Evolutionary conservation across 2,797 vertebrate species (phyloP), one percentile per base, ranked within the genome.

Genomic region (Rousettus madagascariensis): DNA sequence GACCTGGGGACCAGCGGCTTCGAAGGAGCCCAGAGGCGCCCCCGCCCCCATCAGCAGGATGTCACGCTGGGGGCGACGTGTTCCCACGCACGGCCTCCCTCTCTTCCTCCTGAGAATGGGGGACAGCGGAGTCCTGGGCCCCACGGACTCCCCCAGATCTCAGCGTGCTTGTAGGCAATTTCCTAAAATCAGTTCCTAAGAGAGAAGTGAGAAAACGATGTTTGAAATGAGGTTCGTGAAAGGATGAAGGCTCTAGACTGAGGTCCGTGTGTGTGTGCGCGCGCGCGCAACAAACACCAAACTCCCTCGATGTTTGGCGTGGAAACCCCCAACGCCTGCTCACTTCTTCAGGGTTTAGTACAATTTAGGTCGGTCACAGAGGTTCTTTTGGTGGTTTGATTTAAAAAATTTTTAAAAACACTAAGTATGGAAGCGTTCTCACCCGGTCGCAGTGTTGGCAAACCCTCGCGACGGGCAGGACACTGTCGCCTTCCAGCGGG

Each of bases 191-290:
- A 26, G 13, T 74, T 61, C 84, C 41, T 30, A 51, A 66, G 75
- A 65, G 26, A n/a, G 22, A 68, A 85, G 19, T 30, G 41, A 51
- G 57, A 43, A 11, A 51, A 36, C 46, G 55, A 59, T 72, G 20
- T 49, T 80, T 22, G 68, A 75, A 84, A 53, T 22, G 65, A 84
- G 71, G 83, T 43, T 57, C 59, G 41, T 78, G 9, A 49, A 86
- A 69, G 71, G 46, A 59, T 1, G 15, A n/a, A 38, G 4, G 1
- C 11, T 80, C 84, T 59, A 17, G n/a, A 36, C 83, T 68, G 36
- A 59, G 15, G 57, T 13, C 72, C 66, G 57, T 53, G 8, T 72
- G 33, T 41, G n/a, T 68, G 19, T 46, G 46, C 38, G 38, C 38
- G 6, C 38, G 38, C 8, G 41, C 41, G 11, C 0, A 11, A 55